Conservation (phyloP, 2,113 vertebrate genomes). For the Passer montanus region DNA sequence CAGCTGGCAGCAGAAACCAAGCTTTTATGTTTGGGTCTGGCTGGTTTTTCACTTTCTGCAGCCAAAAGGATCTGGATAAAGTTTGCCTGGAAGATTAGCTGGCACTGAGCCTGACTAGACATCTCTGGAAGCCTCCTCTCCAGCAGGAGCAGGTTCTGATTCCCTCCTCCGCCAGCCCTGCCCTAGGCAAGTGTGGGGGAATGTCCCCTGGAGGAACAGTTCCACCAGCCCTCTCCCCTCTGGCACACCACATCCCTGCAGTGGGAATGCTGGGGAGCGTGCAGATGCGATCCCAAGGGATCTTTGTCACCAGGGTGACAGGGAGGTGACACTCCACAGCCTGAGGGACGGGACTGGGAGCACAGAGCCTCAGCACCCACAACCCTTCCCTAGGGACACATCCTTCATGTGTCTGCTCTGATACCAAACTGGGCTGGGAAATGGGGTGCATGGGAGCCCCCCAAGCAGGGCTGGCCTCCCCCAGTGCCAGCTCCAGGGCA, state of each 20-base stretch:
- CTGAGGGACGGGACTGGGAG: fast-evolving
- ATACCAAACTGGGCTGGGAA: fast-evolving
- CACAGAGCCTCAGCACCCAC: fast-evolving
- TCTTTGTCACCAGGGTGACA: background rate
- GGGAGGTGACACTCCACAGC: background rate
- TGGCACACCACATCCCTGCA: fast-evolving
- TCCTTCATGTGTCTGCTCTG: background rate
- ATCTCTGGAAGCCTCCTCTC: conserved; percentile 22
- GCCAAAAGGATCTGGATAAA: conserved; percentile 58
- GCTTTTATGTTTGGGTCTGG: conserved; percentile 29
- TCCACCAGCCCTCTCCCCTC: background rate
- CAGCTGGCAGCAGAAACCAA: conserved; percentile 46
- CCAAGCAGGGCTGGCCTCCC: background rate
- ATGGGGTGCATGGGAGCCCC: background rate
- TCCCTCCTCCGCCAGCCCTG: background rate
- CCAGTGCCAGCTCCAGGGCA: background rate
- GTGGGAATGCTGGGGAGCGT: fast-evolving
- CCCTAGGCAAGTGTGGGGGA: fast-evolving
- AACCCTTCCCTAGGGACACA: background rate
- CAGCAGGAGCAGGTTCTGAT: conserved; percentile 1
- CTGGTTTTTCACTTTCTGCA: conserved; percentile 33
- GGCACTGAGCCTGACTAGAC: background rate
- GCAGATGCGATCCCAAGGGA: background rate
- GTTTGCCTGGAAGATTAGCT: conserved; percentile 60
- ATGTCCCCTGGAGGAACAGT: background rate